Conservation (phyloP, 2,888 invertebrate species). For the Drosophila multiciliata region DNA sequence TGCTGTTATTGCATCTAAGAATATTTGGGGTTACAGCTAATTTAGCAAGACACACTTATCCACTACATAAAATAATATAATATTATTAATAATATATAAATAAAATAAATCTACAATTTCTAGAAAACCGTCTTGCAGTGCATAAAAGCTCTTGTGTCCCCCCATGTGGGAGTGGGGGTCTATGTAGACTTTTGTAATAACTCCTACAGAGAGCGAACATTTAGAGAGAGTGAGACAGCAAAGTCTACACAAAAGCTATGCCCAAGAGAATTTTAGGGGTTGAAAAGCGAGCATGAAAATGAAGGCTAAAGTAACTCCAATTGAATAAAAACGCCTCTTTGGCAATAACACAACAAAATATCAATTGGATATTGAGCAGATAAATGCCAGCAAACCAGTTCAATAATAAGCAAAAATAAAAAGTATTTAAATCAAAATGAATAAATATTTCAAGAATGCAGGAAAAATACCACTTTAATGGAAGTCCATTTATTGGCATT, state of each 20-base stretch:
- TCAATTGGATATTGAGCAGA: background rate
- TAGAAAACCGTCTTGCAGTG: slow-evolving; percentile 26
- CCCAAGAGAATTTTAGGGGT: slow-evolving; percentile 53
- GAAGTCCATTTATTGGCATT: slow-evolving; percentile 1
- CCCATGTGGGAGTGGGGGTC: slow-evolving; percentile 16
- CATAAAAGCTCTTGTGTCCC: slow-evolving; percentile 58
- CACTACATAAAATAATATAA: background rate
- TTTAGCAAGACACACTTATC: background rate
- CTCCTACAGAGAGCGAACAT: slow-evolving; percentile 21
- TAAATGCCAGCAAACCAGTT: background rate
- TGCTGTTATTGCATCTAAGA: background rate
- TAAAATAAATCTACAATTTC: background rate
- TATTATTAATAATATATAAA: background rate
- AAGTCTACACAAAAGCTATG: slow-evolving; percentile 59
- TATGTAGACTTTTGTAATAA: slow-evolving; percentile 54
- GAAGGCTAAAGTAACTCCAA: slow-evolving; percentile 41
- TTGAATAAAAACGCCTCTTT: slow-evolving; percentile 45
- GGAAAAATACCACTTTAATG: background rate
- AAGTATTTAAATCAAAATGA: background rate
- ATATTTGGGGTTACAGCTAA: background rate
- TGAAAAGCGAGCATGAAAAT: slow-evolving; percentile 33
- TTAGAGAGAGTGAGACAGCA: slow-evolving; percentile 35
- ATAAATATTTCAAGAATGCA: background rate
- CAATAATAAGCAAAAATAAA: background rate
- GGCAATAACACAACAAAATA: slow-evolving; percentile 9